Evolutionary conservation across 2,888 invertebrate species (phyloP).

Genomic region (Amblyjoppa proteus): DNA sequence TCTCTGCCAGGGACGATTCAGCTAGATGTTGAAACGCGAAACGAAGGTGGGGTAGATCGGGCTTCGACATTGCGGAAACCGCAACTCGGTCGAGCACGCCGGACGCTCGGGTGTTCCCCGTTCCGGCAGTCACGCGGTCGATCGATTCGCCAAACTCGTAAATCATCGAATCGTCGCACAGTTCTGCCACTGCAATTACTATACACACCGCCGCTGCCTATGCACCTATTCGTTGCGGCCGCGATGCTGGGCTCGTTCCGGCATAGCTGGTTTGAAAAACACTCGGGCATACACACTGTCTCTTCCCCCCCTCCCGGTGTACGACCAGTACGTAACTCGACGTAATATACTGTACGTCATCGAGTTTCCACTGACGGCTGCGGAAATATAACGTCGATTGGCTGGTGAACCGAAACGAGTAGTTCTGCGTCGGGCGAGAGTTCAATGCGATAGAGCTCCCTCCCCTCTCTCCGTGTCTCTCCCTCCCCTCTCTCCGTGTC

Average conservation of each 20-base stretch:
- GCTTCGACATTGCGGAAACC: constrained; percentile 57
- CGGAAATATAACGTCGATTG: constrained; percentile 50
- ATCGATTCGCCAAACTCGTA: constrained; percentile 63
- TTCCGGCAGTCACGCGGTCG: constrained; percentile 63
- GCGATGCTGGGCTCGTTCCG: constrained; percentile 1
- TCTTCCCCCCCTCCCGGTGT: neutral
- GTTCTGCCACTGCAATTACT: constrained; percentile 35
- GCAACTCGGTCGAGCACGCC: constrained; percentile 52
- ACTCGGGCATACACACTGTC: constrained; percentile 14
- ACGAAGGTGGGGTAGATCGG: neutral
- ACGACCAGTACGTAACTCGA: constrained; percentile 27
- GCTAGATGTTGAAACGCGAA: neutral
- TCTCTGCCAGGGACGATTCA: neutral
- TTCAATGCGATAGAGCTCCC: constrained; percentile 6
- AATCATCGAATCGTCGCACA: constrained; percentile 59
- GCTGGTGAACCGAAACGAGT: constrained; percentile 28
- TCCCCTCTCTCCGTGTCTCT: neutral
- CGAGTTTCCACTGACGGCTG: constrained; percentile 44
- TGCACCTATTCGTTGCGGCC: neutral
- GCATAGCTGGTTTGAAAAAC: constrained; percentile 31
- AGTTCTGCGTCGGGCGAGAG: neutral
- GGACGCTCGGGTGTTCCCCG: constrained; percentile 55
- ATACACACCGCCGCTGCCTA: neutral
- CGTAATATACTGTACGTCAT: constrained; percentile 55
- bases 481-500: neutral